Percentiles rank a stretch among this genome's conserved stretches.
Evolutionary conservation across 2,888 invertebrate genomes (phyloP).

Genomic region (Phengaris alcon): DNA sequence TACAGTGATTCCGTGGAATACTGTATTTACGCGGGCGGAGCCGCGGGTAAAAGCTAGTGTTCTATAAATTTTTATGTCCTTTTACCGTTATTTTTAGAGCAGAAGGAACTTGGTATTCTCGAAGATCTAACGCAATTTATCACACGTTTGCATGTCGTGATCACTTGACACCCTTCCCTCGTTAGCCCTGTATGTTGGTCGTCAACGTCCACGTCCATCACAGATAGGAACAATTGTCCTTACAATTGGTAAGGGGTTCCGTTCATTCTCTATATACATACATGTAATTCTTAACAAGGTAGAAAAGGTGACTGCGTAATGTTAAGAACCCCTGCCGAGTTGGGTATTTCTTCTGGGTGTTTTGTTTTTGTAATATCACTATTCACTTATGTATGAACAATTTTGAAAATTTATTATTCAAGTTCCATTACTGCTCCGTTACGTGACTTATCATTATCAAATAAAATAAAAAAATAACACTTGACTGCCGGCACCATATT

Average conservation of each 20-base stretch:
- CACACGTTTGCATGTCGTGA: constrained; percentile 41
- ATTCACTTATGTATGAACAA: too few relatives aligned
- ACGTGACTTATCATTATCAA: constrained; percentile 26
- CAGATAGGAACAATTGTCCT: constrained; percentile 44
- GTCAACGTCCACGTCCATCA: constrained; percentile 60
- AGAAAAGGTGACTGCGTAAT: not conserved
- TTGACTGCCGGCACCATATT: constrained; percentile 55
- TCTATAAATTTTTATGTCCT: not conserved
- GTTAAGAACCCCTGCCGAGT: not conserved
- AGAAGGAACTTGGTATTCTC: constrained; percentile 8
- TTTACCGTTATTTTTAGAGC: not conserved
- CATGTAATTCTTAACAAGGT: constrained; percentile 9
- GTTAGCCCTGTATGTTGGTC: constrained; percentile 75
- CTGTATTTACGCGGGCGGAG: too few relatives aligned
- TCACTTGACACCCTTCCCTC: constrained; percentile 68
- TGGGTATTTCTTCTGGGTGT: not conserved
- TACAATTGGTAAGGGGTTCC: constrained; percentile 53
- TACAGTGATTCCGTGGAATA: too few relatives aligned
- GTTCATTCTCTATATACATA: not conserved
- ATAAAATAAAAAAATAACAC: constrained; percentile 14
- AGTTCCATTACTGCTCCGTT: not conserved
- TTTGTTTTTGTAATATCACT: too few relatives aligned
- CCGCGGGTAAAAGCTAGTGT: too few relatives aligned
- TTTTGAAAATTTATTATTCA: not conserved
- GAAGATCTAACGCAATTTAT: constrained; percentile 34